Percentiles rank a stretch among this genome's conserved stretches.
Conservation (phyloP, 2,888 invertebrate species). For the Slavum lentiscoides region DNA sequence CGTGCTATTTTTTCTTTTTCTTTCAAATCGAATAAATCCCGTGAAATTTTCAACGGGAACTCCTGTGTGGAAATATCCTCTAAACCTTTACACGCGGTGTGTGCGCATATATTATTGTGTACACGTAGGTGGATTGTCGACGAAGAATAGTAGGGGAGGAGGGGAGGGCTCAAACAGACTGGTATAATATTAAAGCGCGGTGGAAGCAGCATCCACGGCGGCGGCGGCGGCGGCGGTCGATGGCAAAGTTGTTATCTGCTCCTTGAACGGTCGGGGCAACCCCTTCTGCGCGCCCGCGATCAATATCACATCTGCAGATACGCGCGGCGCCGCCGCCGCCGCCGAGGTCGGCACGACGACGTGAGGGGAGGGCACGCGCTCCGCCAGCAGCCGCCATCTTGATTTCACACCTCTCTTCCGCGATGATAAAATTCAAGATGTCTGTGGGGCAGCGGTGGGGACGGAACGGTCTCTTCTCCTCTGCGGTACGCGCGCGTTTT, state of each 20-base stretch:
- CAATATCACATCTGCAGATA: conserved; percentile 48
- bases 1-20: too few relatives aligned
- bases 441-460: not conserved
- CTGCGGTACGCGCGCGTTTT: too few relatives aligned
- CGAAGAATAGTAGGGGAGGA: too few relatives aligned
- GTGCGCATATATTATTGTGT: too few relatives aligned
- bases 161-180: not conserved
- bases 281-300: conserved; percentile 51
- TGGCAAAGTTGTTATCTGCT: conserved; percentile 53
- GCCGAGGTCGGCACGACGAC: not conserved
- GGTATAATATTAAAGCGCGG: not conserved
- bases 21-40: too few relatives aligned
- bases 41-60: too few relatives aligned
- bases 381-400: conserved; percentile 47
- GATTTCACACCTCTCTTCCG: conserved; percentile 50
- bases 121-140: too few relatives aligned
- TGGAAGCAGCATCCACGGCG: conserved; percentile 14
- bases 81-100: too few relatives aligned
- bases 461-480: conserved; percentile 1
- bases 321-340: not conserved
- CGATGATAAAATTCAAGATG: conserved; percentile 52
- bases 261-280: conserved; percentile 42
- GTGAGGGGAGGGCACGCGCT: conserved; percentile 42
- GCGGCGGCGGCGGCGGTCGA: conserved; percentile 40
- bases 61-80: too few relatives aligned